Percentiles rank a stretch among this genome's conserved stretches.
Evolutionary conservation across 2,113 vertebrate genomes (phyloP).

Genomic region (Ictidomys tridecemlineatus): DNA sequence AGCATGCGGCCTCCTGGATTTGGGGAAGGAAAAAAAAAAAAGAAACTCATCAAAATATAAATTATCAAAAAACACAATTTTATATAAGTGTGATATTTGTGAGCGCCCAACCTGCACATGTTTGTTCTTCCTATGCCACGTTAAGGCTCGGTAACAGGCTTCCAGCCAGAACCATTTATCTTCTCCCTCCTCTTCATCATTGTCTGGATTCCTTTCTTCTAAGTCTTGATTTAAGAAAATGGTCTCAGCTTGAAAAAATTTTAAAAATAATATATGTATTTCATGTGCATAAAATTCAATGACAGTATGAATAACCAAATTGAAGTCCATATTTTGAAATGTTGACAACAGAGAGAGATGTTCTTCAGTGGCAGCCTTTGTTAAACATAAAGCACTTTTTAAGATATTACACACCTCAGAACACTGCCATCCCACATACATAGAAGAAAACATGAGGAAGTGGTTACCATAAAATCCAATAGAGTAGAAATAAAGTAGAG

Average conservation of each 20-base stretch:
- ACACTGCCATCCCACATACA: neutral
- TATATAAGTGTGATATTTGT: neutral
- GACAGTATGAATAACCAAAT: neutral
- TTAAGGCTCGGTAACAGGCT: slow-evolving; percentile 92
- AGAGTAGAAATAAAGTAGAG: neutral
- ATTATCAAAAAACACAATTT: neutral
- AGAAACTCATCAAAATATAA: slow-evolving; percentile 34
- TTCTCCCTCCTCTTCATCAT: slow-evolving; percentile 82
- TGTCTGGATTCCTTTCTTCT: slow-evolving; percentile 87
- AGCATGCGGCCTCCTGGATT: slow-evolving; percentile 94
- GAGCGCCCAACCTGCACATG: slow-evolving; percentile 91
- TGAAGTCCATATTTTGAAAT: neutral
- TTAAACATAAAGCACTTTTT: neutral
- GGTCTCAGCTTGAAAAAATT: slow-evolving; percentile 92
- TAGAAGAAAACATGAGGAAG: neutral
- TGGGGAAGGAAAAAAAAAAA: neutral
- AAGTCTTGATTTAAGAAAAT: slow-evolving; percentile 93
- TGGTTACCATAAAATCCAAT: neutral
- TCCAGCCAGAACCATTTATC: slow-evolving; percentile 93
- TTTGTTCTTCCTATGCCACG: slow-evolving; percentile 90
- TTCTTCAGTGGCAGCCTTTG: neutral
- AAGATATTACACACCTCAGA: neutral
- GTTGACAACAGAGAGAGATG: neutral
- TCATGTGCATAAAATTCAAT: slow-evolving; percentile 28
- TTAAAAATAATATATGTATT: neutral